These are phyloP conservation scores for Crotalus helleri DNA, from an alignment of 2,113 vertebrate species.

Conservation along the genomic window DNA sequence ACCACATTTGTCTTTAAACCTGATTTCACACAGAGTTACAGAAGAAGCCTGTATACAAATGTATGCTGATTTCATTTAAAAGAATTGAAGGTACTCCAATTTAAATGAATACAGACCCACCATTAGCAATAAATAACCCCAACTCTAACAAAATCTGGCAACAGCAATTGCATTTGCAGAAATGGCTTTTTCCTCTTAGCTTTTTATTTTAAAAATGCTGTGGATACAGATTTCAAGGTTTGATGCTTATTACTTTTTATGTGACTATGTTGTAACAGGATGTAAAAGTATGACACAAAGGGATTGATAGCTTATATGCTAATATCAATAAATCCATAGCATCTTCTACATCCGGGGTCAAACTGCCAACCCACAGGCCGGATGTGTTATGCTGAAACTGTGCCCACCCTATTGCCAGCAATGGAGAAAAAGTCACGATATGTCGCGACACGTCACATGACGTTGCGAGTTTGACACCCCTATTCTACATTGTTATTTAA, in stretches of 20 bases:
- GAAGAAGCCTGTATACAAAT: background rate
- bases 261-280: conserved; percentile 24
- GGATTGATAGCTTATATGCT: conserved; percentile 7
- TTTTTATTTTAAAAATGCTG: conserved; percentile 42
- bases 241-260: conserved; percentile 25
- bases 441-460: too few relatives aligned
- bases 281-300: conserved; percentile 15
- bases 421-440: too few relatives aligned
- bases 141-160: conserved; percentile 17
- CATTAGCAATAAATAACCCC: conserved; percentile 32
- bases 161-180: background rate
- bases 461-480: too few relatives aligned
- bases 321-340: background rate
- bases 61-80: conserved; percentile 27
- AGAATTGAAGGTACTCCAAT: conserved; percentile 19
- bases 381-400: too few relatives aligned
- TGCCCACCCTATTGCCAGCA: too few relatives aligned
- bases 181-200: background rate
- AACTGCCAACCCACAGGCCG: too few relatives aligned
- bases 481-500: conserved; percentile 13
- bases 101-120: background rate
- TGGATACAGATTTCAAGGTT: conserved; percentile 11
- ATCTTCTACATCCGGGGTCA: background rate
- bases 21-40: conserved; percentile 3
- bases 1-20: conserved; percentile 19